These are phyloP conservation scores for Globodera rostochiensis DNA, from an alignment of 1,140 invertebrate species.

Conservation along the genomic window DNA sequence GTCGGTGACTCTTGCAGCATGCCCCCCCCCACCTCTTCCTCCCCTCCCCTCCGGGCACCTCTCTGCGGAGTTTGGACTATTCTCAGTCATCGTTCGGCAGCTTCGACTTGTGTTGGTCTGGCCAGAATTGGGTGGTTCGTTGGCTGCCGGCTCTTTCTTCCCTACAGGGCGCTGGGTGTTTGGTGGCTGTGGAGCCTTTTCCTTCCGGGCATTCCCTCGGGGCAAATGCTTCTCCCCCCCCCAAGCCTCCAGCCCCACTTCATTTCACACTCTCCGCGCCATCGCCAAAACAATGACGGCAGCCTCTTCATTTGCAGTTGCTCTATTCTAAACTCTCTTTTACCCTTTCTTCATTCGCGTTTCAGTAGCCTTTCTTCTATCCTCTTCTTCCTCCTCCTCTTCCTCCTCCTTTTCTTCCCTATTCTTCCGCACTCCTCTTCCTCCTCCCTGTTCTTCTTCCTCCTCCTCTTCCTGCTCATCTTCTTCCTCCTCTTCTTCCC, in stretches of 20 bases:
- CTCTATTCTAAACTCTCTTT: too few species aligned
- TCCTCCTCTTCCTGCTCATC: too few species aligned
- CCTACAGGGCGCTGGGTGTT: not conserved
- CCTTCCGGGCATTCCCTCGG: not conserved
- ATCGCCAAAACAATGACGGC: not conserved
- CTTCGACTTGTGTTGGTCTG: not conserved
- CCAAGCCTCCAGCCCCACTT: not conserved
- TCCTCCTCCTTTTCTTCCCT: not conserved
- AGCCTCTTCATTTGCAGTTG: too few species aligned
- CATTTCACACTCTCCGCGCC: conserved; percentile 11
- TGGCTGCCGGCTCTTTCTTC: not conserved
- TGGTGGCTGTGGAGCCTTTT: not conserved
- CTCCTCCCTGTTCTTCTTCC: not conserved
- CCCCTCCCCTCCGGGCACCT: not conserved
- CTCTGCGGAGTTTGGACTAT: not conserved
- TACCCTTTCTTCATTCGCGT: too few species aligned
- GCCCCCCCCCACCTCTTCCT: too few species aligned
- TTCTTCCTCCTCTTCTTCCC: too few species aligned
- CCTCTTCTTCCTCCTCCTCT: not conserved
- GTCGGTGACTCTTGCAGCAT: not conserved
- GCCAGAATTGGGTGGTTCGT: not conserved
- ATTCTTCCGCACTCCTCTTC: not conserved
- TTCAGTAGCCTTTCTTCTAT: not conserved
- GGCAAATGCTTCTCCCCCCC: not conserved
- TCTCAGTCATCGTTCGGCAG: not conserved